Evolutionary conservation across 2,797 vertebrate species (phyloP).

Genomic region (Aeoliscus strigatus): DNA sequence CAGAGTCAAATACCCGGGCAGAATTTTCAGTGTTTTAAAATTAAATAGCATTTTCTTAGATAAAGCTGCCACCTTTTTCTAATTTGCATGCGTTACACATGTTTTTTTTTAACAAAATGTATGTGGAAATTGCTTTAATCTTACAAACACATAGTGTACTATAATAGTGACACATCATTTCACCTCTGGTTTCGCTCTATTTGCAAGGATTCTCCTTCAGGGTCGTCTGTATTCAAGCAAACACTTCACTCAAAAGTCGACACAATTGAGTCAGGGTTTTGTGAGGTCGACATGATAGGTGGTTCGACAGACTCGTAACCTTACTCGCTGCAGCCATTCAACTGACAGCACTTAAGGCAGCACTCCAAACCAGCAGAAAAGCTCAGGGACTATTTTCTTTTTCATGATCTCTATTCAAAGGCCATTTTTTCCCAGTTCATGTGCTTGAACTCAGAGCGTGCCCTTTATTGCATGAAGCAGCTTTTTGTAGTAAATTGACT

Average conservation of each 20-base stretch:
- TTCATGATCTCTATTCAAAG: conserved; percentile 14
- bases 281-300: conserved; percentile 27
- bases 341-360: conserved; percentile 21
- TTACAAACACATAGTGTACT: neutral
- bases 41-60: too few species aligned
- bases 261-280: conserved; percentile 30
- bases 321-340: conserved; percentile 27
- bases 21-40: too few species aligned
- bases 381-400: conserved; percentile 22
- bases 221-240: conserved; percentile 36
- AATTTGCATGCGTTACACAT: too few species aligned
- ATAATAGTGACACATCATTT: conserved; percentile 9
- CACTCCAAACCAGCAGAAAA: conserved; percentile 14
- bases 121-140: too few species aligned
- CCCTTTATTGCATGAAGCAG: too few species aligned
- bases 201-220: conserved; percentile 32
- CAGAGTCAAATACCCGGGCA: too few species aligned
- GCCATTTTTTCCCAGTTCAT: conserved; percentile 4
- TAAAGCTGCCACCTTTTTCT: too few species aligned
- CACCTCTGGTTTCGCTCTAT: conserved; percentile 17
- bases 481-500: too few species aligned
- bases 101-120: too few species aligned
- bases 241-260: conserved; percentile 25
- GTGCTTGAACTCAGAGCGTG: conserved; percentile 15
- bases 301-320: conserved; percentile 37